Conservation (phyloP, 2,888 invertebrate genomes). For the Camponotus fellah region DNA sequence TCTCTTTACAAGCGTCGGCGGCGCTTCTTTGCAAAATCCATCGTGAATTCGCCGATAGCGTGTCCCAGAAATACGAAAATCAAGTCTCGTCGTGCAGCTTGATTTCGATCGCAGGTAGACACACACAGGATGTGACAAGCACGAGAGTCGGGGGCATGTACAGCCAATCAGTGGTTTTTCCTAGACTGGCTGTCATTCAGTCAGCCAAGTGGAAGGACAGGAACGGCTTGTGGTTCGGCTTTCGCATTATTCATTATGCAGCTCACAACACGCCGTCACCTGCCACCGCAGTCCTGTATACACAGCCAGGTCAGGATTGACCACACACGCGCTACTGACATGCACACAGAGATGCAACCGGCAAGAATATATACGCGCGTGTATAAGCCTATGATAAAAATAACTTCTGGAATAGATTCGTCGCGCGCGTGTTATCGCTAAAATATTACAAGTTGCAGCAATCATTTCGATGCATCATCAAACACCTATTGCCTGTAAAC, state of each 20-base stretch:
- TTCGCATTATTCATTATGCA: constrained; percentile 85
- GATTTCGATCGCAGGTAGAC: constrained; percentile 76
- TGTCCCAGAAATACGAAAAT: constrained; percentile 68
- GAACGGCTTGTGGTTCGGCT: constrained; percentile 84
- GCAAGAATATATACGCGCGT: constrained; percentile 39
- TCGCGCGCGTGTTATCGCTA: neutral
- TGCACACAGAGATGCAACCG: constrained; percentile 54
- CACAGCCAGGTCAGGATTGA: constrained; percentile 71
- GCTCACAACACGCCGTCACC: constrained; percentile 84
- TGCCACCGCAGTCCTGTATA: constrained; percentile 77
- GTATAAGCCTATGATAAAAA: constrained; percentile 54
- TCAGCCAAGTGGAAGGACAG: constrained; percentile 84
- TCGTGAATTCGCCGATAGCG: constrained; percentile 56
- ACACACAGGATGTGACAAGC: constrained; percentile 76
- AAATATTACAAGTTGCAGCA: neutral
- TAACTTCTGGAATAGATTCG: neutral
- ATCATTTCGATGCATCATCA: neutral
- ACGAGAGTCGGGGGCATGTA: constrained; percentile 76
- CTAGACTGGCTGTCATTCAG: constrained; percentile 84
- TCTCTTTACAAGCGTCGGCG: constrained; percentile 8
- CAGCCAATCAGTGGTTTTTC: constrained; percentile 84
- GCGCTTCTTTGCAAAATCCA: constrained; percentile 26
- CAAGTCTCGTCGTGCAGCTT: constrained; percentile 67
- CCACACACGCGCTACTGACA: constrained; percentile 63
- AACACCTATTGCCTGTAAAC: neutral